Evolutionary conservation across 2,113 vertebrate species (phyloP), one percentile per base, ranked within the genome.

Genomic region (Rattus rattus): DNA sequence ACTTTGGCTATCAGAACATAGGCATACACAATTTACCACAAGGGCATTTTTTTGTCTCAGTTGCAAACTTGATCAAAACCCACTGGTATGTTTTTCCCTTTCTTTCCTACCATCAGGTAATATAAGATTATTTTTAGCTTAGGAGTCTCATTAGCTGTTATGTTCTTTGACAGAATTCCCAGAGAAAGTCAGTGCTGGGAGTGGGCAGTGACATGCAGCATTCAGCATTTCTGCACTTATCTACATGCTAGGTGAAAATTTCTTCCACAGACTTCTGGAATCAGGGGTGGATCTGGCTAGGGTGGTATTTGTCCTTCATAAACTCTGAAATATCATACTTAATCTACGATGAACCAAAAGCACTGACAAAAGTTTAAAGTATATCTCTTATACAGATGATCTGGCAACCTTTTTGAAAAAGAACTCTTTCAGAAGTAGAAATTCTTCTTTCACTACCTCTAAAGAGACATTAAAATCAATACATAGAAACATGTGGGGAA

Each of bases 391-490:
- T 1, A 52, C 30, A 61, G 8, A 7, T 9, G 24, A 65, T 19
- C 2, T 0, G 6, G 39, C 11, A 72, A 75, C 2, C 7, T 84
- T 43, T 59, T 8, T 9, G 47, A 54, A 72, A 65, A 39, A 73
- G 8, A 94, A 28, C 4, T 73, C 52, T 85, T 76, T 52, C 61
- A 7, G 26, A 89, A 73, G 43, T 83, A 43, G 67, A 39, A 30
- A 67, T 85, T 17, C 39, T 9, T 72, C n/a, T 43, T 56, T 61
- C 39, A 19, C 7, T 54, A 24, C 16, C 56, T 59, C 61, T 49
- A 39, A 96, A 72, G 85, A 70, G 3, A 76, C 7, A 73, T 94
- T 65, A 65, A 88, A 91, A 36, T 94, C 91, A 75, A 39, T 56
- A 61, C 5, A 22, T 3, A 59, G 20, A 56, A n/a, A 28, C 20